Evolutionary conservation across 2,888 invertebrate species (phyloP).

Genomic region (Linnaemya vulpina): DNA sequence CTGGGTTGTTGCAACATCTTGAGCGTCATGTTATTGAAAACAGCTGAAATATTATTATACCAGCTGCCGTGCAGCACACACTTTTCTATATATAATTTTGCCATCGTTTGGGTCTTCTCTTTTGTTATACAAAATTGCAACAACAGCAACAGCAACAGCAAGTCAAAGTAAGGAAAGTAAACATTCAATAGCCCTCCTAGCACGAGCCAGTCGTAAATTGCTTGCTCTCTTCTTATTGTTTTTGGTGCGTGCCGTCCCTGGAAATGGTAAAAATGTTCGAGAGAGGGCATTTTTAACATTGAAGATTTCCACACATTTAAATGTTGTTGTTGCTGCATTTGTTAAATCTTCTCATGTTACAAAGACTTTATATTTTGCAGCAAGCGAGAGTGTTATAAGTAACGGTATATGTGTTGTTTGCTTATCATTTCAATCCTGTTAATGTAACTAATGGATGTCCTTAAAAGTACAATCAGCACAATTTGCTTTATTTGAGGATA

Average conservation of each 20-base stretch:
- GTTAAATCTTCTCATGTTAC: slow-evolving; percentile 20
- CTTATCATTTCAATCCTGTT: not conserved
- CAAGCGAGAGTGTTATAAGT: slow-evolving; percentile 24
- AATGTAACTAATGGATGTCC: not conserved
- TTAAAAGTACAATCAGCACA: not conserved
- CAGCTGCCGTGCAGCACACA: slow-evolving; percentile 34
- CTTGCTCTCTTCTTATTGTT: slow-evolving; percentile 41
- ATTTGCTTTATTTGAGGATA: not conserved
- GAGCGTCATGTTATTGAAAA: slow-evolving; percentile 22
- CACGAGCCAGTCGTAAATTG: slow-evolving; percentile 60
- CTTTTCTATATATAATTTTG: not conserved
- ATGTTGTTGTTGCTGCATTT: slow-evolving; percentile 16
- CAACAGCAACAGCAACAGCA: slow-evolving; percentile 32
- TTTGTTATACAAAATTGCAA: slow-evolving; percentile 34
- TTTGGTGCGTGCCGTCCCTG: slow-evolving; percentile 1
- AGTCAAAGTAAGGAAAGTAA: slow-evolving; percentile 62
- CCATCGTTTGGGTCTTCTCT: slow-evolving; percentile 7
- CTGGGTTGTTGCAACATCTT: slow-evolving; percentile 30
- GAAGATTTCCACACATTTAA: slow-evolving; percentile 7
- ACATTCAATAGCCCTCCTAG: slow-evolving; percentile 67
- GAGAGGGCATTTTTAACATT: slow-evolving; percentile 33
- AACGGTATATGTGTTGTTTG: slow-evolving; percentile 27
- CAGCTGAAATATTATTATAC: slow-evolving; percentile 55
- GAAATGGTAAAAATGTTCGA: not conserved
- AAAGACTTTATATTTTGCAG: not conserved